Percentiles rank a stretch among this genome's conserved stretches.
Evolutionary conservation across 2,888 invertebrate species (phyloP).

Genomic region (Microctonus aethiopoides): DNA sequence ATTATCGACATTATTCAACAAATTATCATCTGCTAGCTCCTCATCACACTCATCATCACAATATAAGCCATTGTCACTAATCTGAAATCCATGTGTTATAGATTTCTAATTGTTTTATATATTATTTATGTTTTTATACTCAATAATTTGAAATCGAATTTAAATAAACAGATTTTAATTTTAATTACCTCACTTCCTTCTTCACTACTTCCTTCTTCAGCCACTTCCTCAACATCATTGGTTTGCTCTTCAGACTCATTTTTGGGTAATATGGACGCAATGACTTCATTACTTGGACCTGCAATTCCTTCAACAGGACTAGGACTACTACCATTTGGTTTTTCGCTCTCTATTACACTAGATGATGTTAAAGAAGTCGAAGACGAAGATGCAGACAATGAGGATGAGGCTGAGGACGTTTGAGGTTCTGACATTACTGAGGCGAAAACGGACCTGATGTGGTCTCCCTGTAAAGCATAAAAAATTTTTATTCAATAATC

Average conservation of each 20-base stretch:
- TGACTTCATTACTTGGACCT: conserved; percentile 60
- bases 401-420: conserved; percentile 26
- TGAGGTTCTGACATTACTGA: conserved; percentile 34
- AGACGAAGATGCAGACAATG: conserved; percentile 55
- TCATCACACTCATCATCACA: conserved; percentile 57
- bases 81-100: conserved; percentile 42
- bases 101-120: background rate
- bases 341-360: conserved; percentile 58
- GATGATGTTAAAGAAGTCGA: conserved; percentile 54
- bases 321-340: conserved; percentile 62
- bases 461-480: conserved; percentile 21
- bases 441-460: conserved; percentile 4
- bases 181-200: conserved; percentile 58
- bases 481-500: background rate
- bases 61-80: conserved; percentile 58
- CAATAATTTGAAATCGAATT: too few species aligned
- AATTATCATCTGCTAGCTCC: conserved; percentile 44
- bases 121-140: background rate
- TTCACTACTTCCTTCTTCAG: conserved; percentile 59
- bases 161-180: background rate
- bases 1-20: conserved; percentile 20
- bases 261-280: conserved; percentile 50
- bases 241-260: conserved; percentile 59
- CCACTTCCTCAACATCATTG: conserved; percentile 60
- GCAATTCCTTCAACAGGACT: conserved; percentile 63